Conservation (phyloP, 2,888 invertebrate species). For the Rhamphomyia laevipes region DNA sequence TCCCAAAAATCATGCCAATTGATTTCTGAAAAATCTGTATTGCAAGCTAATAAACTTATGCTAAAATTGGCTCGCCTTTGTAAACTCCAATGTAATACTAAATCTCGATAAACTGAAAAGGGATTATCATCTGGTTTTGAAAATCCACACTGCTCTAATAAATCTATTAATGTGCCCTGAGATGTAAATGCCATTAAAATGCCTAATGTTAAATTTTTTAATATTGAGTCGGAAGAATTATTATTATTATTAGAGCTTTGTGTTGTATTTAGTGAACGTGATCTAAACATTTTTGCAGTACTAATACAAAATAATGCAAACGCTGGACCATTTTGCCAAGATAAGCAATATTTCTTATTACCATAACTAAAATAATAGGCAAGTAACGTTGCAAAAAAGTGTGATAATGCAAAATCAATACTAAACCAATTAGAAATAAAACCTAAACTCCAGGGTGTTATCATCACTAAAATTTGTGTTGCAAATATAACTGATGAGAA, state of each 20-base stretch:
- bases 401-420: conserved; percentile 31
- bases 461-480: conserved; percentile 62
- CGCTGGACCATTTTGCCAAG: conserved; percentile 32
- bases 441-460: conserved; percentile 51
- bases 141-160: conserved; percentile 26
- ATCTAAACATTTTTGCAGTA: conserved; percentile 20
- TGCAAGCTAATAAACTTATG: conserved; percentile 31
- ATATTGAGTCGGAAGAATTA: not conserved
- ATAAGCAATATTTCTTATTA: conserved; percentile 30
- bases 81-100: conserved; percentile 30
- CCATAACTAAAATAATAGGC: conserved; percentile 30
- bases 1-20: conserved; percentile 30
- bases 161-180: conserved; percentile 27
- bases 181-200: conserved; percentile 26
- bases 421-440: conserved; percentile 36
- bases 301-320: conserved; percentile 28
- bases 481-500: conserved; percentile 74
- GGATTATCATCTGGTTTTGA: conserved; percentile 25
- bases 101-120: conserved; percentile 26
- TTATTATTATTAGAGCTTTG: conserved; percentile 17
- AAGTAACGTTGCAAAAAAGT: conserved; percentile 27
- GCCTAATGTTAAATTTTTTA: conserved; percentile 27
- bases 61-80: conserved; percentile 30
- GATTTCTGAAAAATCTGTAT: conserved; percentile 27
- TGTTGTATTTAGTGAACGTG: conserved; percentile 11